Evolutionary conservation across 2,113 vertebrate genomes (phyloP), one percentile per base, ranked within the genome.

Genomic region (Anarrhichthys ocellatus): DNA sequence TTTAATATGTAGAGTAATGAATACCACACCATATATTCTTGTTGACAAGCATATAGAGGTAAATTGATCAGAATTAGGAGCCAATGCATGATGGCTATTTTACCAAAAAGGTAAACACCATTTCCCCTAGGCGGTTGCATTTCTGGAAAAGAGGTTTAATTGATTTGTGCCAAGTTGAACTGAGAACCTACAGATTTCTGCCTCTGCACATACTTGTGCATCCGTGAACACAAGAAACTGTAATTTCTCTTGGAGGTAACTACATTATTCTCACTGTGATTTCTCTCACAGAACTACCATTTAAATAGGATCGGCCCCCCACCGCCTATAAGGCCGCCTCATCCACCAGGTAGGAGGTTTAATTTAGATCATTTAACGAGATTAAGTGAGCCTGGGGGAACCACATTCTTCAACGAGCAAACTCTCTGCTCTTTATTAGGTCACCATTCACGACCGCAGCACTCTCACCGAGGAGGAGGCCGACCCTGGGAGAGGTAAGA

Each of bases 261-360:
- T 24, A 13, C 3, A n/a, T 74, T 48, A 40, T 52, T 22, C 6
- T 50, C 3, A 2, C 22, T 83, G 3, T 74, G 8, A 20, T 65
- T 52, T 82, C 9, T 71, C 36, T 4, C 11, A 8, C 91, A 99
- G 97, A 96, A 96, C 67, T 98, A 95, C 88, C 96, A 96, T 81
- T 95, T 98, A 80, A 95, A 95, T 69, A 93, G 97, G 2, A 93
- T 98, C 71, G 95, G 96, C 68, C 97, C 96, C 79, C 95, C 96
- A 14, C 94, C 96, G 44, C 88, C 96, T 29, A 0, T 58, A 27
- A 90, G 90, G 29, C 96, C 79, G 0, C 75, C 89, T 67, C 91
- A 92, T 54, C 69, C 83, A 46, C 58, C 90, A 85, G 91, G 93
- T 94, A 63, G 88, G 66, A 54, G 79, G 93, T 96, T 83, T 92